Conservation (phyloP, 2,888 invertebrate genomes). For the Hypomecis punctinalis region DNA sequence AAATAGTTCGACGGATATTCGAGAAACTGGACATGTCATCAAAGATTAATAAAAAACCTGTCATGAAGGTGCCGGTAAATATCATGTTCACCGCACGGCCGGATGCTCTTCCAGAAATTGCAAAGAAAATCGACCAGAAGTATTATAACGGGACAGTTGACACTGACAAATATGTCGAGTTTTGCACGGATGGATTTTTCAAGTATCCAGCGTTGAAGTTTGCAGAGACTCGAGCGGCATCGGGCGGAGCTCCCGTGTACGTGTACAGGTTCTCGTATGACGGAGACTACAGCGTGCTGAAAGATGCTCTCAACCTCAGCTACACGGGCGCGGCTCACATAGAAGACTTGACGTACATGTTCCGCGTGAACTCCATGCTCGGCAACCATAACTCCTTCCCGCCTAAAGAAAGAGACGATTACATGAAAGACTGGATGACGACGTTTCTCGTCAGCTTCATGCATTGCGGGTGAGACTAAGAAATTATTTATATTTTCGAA, state of each 20-base stretch:
- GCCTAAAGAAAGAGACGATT: slow-evolving; percentile 48
- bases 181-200: slow-evolving; percentile 64
- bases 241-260: slow-evolving; percentile 71
- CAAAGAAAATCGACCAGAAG: slow-evolving; percentile 49
- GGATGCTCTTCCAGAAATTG: slow-evolving; percentile 44
- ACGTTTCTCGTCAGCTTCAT: slow-evolving; percentile 63
- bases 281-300: slow-evolving; percentile 75
- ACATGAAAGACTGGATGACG: slow-evolving; percentile 65
- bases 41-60: slow-evolving; percentile 53
- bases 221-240: slow-evolving; percentile 50
- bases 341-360: slow-evolving; percentile 85
- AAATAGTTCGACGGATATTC: slow-evolving; percentile 63
- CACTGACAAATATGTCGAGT: slow-evolving; percentile 59
- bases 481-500: too few relatives aligned
- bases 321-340: slow-evolving; percentile 84
- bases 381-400: slow-evolving; percentile 41
- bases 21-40: slow-evolving; percentile 57
- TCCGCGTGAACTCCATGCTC: slow-evolving; percentile 64
- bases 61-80: slow-evolving; percentile 53
- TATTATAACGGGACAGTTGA: slow-evolving; percentile 60
- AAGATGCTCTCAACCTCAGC: slow-evolving; percentile 61
- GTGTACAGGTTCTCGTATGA: slow-evolving; percentile 83
- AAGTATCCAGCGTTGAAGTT: slow-evolving; percentile 66
- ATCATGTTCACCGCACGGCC: slow-evolving; percentile 51
- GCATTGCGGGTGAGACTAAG: slow-evolving; percentile 64